A percentile compares a stretch with the other conserved stretches of the same genome.
Conservation (phyloP, 2,888 invertebrate genomes). For the Drosophila multiciliata region DNA sequence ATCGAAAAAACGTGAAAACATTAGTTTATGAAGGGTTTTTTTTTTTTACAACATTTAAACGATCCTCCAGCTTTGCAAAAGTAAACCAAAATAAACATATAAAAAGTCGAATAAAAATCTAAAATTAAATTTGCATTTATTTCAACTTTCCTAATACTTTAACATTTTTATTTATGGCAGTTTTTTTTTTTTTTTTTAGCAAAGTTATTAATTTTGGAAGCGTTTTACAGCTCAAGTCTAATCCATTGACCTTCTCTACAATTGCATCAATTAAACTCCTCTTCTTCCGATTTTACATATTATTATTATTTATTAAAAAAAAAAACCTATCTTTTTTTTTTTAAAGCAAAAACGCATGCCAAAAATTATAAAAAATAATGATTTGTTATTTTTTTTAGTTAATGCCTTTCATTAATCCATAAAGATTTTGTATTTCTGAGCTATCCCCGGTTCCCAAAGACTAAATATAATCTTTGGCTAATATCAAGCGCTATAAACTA, state of each 20-base stretch:
- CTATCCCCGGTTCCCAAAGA: background rate
- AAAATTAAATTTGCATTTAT: background rate
- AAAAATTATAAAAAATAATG: background rate
- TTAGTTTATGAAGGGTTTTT: background rate
- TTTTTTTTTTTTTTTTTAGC: background rate
- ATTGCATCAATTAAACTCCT: background rate
- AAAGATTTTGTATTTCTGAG: background rate
- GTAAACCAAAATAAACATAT: background rate
- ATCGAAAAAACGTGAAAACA: background rate
- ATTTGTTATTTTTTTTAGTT: background rate
- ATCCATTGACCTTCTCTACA: background rate
- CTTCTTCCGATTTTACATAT: background rate
- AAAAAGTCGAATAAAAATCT: background rate
- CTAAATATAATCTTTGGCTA: background rate
- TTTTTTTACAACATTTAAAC: background rate
- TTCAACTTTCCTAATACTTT: background rate
- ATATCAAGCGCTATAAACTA: conserved; percentile 1
- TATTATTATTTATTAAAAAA: background rate
- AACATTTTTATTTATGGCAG: background rate
- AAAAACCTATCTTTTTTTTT: background rate
- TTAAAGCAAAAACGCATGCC: background rate
- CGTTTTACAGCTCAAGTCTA: background rate
- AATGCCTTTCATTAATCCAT: background rate
- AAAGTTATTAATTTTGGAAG: background rate
- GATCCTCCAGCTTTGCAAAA: background rate